Evolutionary conservation across 2,888 invertebrate species (phyloP), one percentile per base, ranked within the genome.

Genomic region (Cheilosia scutellata): DNA sequence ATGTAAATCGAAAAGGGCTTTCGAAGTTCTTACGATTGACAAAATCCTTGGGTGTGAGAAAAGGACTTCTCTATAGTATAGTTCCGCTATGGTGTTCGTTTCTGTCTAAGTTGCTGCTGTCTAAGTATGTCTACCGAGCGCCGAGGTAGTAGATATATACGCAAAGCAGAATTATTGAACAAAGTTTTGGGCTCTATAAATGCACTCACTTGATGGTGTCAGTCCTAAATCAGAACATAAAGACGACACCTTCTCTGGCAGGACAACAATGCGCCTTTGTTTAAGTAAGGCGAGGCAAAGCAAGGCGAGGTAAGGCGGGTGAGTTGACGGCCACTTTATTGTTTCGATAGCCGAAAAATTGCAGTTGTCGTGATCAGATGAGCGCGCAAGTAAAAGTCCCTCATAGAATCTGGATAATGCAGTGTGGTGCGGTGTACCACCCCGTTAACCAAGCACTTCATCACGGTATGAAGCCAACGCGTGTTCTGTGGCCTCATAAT

Each of bases 1-100:
- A 82, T 82, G 82, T 82, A 82, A 82, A 82, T 82, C 82, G 82
- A 76, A 82, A 82, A 82, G 63, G 71, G 53, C 82, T 82, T 82
- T 82, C 65, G 58, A 82, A 82, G 82, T 71, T 82, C 71, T 76
- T 65, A 82, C 82, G 76, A 82, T 82, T 82, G 82, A 66, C 76
- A 76, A 71, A 63, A 82, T 70, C 70, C 51, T 70, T 65, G 57
- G 53, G 76, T 71, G 47, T 71, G 82, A 47, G 76, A 66, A 75
- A 82, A 71, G 70, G 65, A 71, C 71, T 82, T 51, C 65, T 58
- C 58, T 76, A 20, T 20, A 20, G n/a, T 20, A 20, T 20, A 76
- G 65, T 76, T 76, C 71, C 76, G 65, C 75, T 47, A 53, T 60
- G 51, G 29, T 58, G 53, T 29, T 7, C 40, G 27, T 13, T 40